Conservation (phyloP, 2,888 invertebrate genomes). For the Chymomyza procnemis region DNA sequence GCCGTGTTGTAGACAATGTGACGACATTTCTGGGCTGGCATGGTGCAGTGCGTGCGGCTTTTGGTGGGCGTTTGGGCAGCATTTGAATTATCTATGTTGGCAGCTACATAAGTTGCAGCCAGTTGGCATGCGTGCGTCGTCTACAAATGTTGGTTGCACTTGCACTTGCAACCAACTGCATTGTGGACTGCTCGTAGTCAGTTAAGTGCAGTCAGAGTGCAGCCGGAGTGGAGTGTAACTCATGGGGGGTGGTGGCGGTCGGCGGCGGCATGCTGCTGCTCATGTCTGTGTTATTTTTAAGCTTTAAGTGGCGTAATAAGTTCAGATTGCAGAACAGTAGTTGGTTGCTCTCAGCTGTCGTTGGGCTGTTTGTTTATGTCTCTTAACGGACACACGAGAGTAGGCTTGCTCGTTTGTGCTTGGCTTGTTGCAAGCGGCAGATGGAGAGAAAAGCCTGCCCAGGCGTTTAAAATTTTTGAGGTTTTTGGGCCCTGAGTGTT, state of each 20-base stretch:
- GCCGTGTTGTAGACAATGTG: conserved; percentile 52
- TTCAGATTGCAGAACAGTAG: conserved; percentile 46
- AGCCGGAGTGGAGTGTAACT: not conserved
- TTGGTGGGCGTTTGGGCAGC: not conserved
- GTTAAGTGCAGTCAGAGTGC: conserved; percentile 9
- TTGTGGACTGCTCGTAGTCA: not conserved
- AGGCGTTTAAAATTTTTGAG: conserved; percentile 72
- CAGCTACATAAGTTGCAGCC: not conserved
- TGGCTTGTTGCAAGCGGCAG: conserved; percentile 60
- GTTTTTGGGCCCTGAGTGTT: conserved; percentile 45
- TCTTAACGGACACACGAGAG: not conserved
- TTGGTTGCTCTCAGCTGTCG: conserved; percentile 26
- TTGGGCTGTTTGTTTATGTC: conserved; percentile 17
- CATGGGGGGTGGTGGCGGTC: not conserved
- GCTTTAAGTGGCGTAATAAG: conserved; percentile 74
- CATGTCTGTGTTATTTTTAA: conserved; percentile 45
- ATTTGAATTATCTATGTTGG: conserved; percentile 32
- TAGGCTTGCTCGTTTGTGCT: conserved; percentile 23
- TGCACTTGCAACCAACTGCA: not conserved
- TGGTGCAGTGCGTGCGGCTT: not conserved
- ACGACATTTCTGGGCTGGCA: conserved; percentile 54
- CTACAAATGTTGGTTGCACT: not conserved
- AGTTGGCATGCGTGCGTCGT: not conserved
- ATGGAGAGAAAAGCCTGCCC: not conserved
- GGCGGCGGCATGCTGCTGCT: too few relatives aligned